phyloP scores from a whole-genome alignment of 2,888 invertebrate genomes.

The Argynnis bischoffii region DNA sequence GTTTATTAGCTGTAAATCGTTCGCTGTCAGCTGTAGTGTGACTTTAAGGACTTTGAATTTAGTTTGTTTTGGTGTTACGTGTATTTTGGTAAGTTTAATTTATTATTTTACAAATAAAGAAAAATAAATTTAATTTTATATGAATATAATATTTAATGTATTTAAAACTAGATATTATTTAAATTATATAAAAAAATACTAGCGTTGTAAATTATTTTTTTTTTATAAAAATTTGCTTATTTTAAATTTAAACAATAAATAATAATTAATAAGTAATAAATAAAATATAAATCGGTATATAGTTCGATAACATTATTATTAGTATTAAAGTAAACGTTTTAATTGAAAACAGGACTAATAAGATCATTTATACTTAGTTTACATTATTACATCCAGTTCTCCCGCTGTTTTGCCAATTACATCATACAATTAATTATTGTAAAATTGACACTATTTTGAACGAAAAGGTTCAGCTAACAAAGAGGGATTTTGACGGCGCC shows the following conservation, averaged over 20 bases:
- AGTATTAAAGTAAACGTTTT: not conserved
- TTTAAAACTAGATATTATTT: no score
- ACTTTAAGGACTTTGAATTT: slow-evolving; percentile 61
- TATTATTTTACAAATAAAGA: not conserved
- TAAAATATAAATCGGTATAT: no score
- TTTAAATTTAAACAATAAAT: no score
- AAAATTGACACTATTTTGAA: slow-evolving; percentile 65
- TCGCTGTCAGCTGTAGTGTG: slow-evolving; percentile 60
- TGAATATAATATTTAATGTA: no score
- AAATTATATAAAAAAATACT: no score
- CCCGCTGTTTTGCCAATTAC: slow-evolving; percentile 29
- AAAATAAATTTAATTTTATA: no score
- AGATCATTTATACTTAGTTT: not conserved
- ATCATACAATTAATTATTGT: slow-evolving; percentile 21
- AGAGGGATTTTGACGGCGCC: slow-evolving; percentile 64
- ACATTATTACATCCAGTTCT: not conserved
- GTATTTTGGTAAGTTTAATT: slow-evolving; percentile 27
- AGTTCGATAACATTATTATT: no score
- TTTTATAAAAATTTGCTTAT: no score
- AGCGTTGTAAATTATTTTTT: no score
- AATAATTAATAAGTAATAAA: no score
- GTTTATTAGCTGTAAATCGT: slow-evolving; percentile 62
- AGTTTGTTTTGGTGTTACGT: slow-evolving; percentile 36
- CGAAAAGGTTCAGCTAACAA: slow-evolving; percentile 50
- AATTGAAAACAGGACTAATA: not conserved